Evolutionary conservation across 2,888 invertebrate species (phyloP).

Genomic region (Rhagonycha lutea): DNA sequence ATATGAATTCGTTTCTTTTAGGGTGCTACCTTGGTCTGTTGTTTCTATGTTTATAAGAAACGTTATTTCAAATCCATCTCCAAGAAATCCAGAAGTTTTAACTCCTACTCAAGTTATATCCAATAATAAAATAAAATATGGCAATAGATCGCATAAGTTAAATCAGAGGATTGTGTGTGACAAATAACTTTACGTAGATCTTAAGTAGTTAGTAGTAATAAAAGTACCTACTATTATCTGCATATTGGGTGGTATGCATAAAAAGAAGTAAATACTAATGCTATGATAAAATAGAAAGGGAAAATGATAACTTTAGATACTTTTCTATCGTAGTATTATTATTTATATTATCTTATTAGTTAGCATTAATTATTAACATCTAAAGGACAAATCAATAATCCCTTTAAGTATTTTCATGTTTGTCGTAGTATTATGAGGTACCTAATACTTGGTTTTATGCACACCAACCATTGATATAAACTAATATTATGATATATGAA

Average conservation of each 20-base stretch:
- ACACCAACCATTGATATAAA: background rate
- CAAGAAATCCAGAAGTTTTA: slow-evolving; percentile 42
- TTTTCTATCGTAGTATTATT: background rate
- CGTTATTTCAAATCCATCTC: slow-evolving; percentile 71
- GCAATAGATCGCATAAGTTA: background rate
- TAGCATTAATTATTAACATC: too few species aligned
- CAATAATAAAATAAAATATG: background rate
- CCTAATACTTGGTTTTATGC: too few species aligned
- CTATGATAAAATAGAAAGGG: background rate
- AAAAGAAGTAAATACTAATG: too few species aligned
- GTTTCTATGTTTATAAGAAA: slow-evolving; percentile 67
- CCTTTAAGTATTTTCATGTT: too few species aligned
- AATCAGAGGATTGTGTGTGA: background rate
- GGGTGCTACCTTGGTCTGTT: slow-evolving; percentile 75
- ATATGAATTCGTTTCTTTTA: slow-evolving; percentile 50
- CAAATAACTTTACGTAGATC: background rate
- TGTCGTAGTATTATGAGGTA: too few species aligned
- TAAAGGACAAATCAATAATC: too few species aligned
- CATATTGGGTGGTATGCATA: background rate
- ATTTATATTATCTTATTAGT: too few species aligned
- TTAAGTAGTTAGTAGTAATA: background rate
- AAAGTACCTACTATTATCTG: background rate
- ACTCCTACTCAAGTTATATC: background rate
- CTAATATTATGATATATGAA: background rate
- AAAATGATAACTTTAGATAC: background rate